These are phyloP conservation scores for Lepeophtheirus nordmannii DNA, from an alignment of 2,888 invertebrate genomes.

Conservation along the genomic window DNA sequence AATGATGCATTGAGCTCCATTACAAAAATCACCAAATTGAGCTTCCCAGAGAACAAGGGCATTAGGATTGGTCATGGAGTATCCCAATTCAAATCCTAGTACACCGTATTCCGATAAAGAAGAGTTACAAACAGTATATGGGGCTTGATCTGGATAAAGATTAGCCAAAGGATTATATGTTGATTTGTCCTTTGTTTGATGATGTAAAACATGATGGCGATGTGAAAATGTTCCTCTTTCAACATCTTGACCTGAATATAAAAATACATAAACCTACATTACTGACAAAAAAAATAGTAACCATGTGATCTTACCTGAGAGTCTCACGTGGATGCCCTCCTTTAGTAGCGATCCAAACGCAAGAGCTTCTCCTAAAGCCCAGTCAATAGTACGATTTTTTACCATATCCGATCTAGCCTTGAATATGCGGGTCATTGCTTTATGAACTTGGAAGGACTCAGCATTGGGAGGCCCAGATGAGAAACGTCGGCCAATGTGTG, in stretches of 20 bases:
- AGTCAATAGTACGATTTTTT: slow-evolving; percentile 69
- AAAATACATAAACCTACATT: not conserved
- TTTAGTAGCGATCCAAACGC: slow-evolving; percentile 92
- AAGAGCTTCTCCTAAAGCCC: slow-evolving; percentile 98
- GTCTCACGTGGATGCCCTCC: slow-evolving; percentile 75
- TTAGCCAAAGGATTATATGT: slow-evolving; percentile 69
- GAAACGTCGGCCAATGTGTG: slow-evolving; percentile 71
- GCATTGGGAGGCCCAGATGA: slow-evolving; percentile 71
- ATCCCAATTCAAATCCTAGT: slow-evolving; percentile 87
- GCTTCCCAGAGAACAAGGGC: slow-evolving; percentile 96
- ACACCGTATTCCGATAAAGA: slow-evolving; percentile 91
- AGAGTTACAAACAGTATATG: slow-evolving; percentile 98
- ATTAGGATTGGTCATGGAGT: slow-evolving; percentile 95
- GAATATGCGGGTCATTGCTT: slow-evolving; percentile 68
- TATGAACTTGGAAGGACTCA: slow-evolving; percentile 75
- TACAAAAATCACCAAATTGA: slow-evolving; percentile 93
- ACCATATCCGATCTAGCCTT: slow-evolving; percentile 86
- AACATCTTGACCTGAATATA: slow-evolving; percentile 60
- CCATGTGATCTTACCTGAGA: slow-evolving; percentile 34
- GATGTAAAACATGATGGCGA: slow-evolving; percentile 91
- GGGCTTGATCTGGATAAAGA: slow-evolving; percentile 88
- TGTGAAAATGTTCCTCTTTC: slow-evolving; percentile 85
- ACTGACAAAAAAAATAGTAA: not conserved
- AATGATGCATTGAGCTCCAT: slow-evolving; percentile 69
- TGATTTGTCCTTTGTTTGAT: slow-evolving; percentile 72